Evolutionary conservation across 2,888 invertebrate genomes (phyloP), one percentile per base, ranked within the genome.

Genomic region (Lepidocyrtoides sp.): DNA sequence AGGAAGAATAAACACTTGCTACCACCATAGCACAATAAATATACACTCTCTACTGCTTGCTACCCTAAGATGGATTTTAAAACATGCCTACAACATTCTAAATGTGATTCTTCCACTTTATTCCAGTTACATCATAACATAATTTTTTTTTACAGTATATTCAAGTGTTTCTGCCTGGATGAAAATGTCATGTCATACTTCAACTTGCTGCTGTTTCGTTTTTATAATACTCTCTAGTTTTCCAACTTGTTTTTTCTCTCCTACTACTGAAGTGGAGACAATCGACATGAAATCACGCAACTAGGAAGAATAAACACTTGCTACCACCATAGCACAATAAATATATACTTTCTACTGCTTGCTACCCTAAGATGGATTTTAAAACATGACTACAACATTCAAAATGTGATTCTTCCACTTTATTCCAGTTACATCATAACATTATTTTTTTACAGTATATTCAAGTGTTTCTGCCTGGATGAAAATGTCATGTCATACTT

Each of bases 211-310:
- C 48, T 75, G 48, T 48, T 75, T 48, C 48, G n/a, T 14, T 75
- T 48, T 75, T 26, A 10, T 29, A 32, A n/a, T 44, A 10, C 2
- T 44, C 23, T 23, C 12, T 17, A 14, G 23, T 20, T 29, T 48
- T 75, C 51, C 29, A n/a, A 60, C 60, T 23, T 81, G 54, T 81
- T 57, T 81, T 20, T 57, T 81, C 57, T 17, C 36, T 81, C 3
- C 10, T n/a, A 51, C 51, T 75, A 48, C 48, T 75, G 26, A 75
- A 75, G 51, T 51, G 26, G 26, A 75, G 48, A 75, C 41, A 75
- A 75, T 75, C 75, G 29, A 51, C 75, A 51, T 75, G 75, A 75
- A 75, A 75, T 75, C 75, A 75, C 75, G 75, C 75, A 75, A 75
- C 2, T 14, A 60, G 12, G 32, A 66, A 66, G 32, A 66, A 29